Base-by-base conservation (phyloP, 2,113 vertebrate genomes). In the Ictalurus furcatus region DNA sequence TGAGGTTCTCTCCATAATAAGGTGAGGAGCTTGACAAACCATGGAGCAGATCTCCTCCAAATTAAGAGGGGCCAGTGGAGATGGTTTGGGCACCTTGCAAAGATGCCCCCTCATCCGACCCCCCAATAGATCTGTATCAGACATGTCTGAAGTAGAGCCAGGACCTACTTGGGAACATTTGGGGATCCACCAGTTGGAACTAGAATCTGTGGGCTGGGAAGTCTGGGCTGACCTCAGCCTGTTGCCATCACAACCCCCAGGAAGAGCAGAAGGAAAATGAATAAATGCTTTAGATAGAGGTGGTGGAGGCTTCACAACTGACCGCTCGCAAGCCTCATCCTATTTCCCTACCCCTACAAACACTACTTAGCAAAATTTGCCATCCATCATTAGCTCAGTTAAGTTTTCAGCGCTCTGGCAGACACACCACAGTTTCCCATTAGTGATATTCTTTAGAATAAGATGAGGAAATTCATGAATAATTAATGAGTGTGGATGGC, bases 391-490 rank as follows among this genome's bases (percentile, higher is more conserved):
- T 67, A 67, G 61, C 40, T 16, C 40, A 52, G 83, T 40, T 2
- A 30, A 16, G 61, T 85, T 85, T 84, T 85, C 83, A 65, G 40
- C 23, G 7, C 83, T 28, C 23, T 67, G 83, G 83, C 40, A 67
- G 61, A 40, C 7, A 67, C 13, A 30, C 61, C 28, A n/a, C 83
- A 52, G 83, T 67, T 85, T 85, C 83, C 83, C 83, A 67, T 85
- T 85, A 85, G 61, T 52, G 40, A 85, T 85, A 17, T 67, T 85
- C 25, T 85, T 48, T 48, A 28, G 13, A 67, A 48, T 67, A 44
- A 85, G 25, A 85, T 85, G 59, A n/a, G 63, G 40, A 67, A n/a
- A 54, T 52, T 48, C 37, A 85, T 85, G 61, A 85, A 85, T 85
- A 85, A 85, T 85, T 48, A 85, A 85, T 85, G 63, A 30, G 40